A percentile compares a stretch with the other conserved stretches of the same genome.
phyloP scores from a whole-genome alignment of 30 jellyfish, hydroid and myxozoan species.

The Mastigias papua region DNA sequence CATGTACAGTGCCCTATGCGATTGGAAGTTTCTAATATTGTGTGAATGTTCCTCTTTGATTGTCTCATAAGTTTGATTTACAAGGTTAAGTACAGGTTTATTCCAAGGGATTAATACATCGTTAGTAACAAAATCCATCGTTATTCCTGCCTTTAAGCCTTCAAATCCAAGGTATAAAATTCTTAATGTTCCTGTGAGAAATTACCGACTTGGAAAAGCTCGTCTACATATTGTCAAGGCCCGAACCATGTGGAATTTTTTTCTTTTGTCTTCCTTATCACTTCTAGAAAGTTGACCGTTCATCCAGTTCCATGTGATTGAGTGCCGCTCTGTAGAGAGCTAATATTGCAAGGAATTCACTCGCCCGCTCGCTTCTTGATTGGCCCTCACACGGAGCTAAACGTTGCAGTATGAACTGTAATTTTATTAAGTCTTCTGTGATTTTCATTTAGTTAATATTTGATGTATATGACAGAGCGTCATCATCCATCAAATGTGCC shows the following conservation, averaged over 20 bases:
- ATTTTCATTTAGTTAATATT: no score
- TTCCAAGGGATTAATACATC: neutral
- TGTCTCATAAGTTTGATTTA: neutral
- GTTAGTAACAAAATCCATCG: constrained; percentile 16
- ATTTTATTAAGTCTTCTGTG: no score
- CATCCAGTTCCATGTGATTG: no score
- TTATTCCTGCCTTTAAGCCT: neutral
- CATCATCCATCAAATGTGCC: no score
- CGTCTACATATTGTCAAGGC: neutral
- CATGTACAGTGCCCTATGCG: neutral
- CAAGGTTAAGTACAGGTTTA: constrained; percentile 15
- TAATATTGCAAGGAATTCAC: no score
- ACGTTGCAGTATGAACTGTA: no score
- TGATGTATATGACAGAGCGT: no score
- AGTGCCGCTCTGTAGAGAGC: no score
- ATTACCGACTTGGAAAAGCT: constrained; percentile 7
- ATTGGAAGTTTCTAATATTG: neutral
- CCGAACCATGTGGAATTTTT: neutral
- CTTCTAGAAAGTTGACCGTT: no score
- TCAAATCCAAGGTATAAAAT: constrained; percentile 21
- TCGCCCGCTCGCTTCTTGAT: no score
- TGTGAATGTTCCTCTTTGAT: neutral
- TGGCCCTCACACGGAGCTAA: no score
- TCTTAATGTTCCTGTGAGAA: constrained; percentile 14
- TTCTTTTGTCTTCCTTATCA: neutral